phyloP scores from a whole-genome alignment of 1,140 invertebrate species.

The Nasonia giraulti region DNA sequence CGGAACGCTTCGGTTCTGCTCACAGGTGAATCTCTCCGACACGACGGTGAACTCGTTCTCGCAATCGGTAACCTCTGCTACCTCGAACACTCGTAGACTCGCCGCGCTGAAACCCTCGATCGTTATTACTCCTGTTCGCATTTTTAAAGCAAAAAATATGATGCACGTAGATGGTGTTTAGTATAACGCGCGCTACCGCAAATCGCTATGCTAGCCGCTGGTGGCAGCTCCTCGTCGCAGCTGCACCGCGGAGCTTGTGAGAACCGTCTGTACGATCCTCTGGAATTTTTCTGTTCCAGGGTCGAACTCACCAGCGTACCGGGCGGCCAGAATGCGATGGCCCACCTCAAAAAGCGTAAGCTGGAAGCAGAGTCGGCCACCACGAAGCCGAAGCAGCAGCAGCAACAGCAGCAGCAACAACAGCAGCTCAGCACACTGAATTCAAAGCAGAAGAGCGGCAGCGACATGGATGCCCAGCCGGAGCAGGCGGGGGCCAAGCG shows the following conservation, averaged over 20 bases:
- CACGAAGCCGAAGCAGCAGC: slow-evolving; percentile 67
- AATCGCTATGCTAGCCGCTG: slow-evolving; percentile 39
- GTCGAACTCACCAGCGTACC: slow-evolving; percentile 75
- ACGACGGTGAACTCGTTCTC: no score
- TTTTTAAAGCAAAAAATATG: neutral
- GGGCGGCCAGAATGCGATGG: slow-evolving; percentile 74
- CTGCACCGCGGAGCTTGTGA: slow-evolving; percentile 34
- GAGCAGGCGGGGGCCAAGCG: slow-evolving; percentile 63
- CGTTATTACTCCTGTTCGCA: neutral
- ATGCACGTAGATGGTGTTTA: slow-evolving; percentile 27
- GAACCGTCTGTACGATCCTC: slow-evolving; percentile 64
- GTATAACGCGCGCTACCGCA: neutral
- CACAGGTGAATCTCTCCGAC: slow-evolving; percentile 37
- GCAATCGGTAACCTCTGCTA: neutral
- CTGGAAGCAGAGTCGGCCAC: slow-evolving; percentile 72
- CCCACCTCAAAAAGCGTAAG: slow-evolving; percentile 77
- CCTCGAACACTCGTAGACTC: neutral
- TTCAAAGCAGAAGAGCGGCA: slow-evolving; percentile 56
- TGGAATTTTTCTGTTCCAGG: slow-evolving; percentile 75
- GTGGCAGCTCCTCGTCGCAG: neutral
- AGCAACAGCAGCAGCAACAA: slow-evolving; percentile 50
- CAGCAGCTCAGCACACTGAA: slow-evolving; percentile 55
- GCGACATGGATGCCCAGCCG: slow-evolving; percentile 35
- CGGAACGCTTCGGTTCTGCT: neutral
- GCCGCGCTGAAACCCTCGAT: no score